Evolutionary conservation across 1,140 invertebrate species (phyloP), one percentile per base, ranked within the genome.

Genomic region (Drosophila prosaltans): DNA sequence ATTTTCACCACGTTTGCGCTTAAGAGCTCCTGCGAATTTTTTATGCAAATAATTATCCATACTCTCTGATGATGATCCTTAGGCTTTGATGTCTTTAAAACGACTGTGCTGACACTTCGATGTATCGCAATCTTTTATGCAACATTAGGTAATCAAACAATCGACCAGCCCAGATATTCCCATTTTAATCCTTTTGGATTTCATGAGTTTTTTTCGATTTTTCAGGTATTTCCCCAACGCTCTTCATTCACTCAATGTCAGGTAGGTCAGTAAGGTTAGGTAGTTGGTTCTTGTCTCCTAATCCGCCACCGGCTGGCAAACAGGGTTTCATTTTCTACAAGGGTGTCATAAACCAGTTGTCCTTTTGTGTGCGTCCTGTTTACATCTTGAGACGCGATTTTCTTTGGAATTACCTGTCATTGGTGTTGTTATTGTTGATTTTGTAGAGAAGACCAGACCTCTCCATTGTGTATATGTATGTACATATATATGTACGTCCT

Each of bases 331-430:
- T 36, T 21, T 26, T 67, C 5, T 40, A 62, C 55, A 40, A 55
- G 80, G 69, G 83, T 70, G 83, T 88, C 83, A 88, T 88, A 88
- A 88, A 89, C 80, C 80, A 88, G 84, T 88, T 88, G 73, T 83
- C 67, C 78, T 72, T 81, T 77, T 79, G 16, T 40, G 45, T 26
- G 21, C 45, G 45, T 51, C 9, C 43, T 40, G 40, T 43, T 39
- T 77, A 77, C 74, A 74, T 77, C 74, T 77, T 62, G 72, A 51
- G 57, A 6, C 26, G 16, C 65, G 65, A 72, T 69, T 72, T 79
- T 79, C 74, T 39, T 54, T 69, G 72, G 75, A 72, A 68, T 51
- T 78, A 72, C 69, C 80, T 86, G 71, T 81, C 24, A 43, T 41
- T 60, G 61, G 54, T 28, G 11, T 24, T 55, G 55, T 62, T 51